phyloP scores from a whole-genome alignment of 2,113 vertebrate genomes.

The Pelecanoides urinatrix region DNA sequence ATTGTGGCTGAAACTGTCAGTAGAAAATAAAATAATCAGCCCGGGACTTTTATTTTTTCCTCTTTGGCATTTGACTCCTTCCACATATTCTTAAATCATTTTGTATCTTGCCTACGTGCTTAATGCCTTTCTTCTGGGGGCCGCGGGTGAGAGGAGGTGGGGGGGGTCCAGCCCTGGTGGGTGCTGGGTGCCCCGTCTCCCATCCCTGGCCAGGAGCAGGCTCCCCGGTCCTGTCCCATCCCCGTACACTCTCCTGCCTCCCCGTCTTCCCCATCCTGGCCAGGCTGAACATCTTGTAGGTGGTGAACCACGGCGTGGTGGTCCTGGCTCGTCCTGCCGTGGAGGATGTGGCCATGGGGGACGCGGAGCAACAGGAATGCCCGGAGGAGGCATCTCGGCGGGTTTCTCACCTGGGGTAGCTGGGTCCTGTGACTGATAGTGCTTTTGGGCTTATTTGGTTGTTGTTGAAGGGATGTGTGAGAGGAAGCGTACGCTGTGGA shows the following conservation, averaged over 20 bases:
- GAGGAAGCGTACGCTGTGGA: fast-evolving
- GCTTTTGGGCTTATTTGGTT: neutral
- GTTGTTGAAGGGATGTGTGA: fast-evolving
- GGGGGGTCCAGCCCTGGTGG: fast-evolving
- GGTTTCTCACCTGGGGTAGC: neutral
- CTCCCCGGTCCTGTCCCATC: fast-evolving
- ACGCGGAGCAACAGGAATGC: fast-evolving
- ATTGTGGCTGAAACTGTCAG: slow-evolving; percentile 51
- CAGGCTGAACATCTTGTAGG: neutral
- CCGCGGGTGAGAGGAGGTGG: neutral
- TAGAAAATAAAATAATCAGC: slow-evolving; percentile 64
- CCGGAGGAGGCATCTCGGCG: neutral
- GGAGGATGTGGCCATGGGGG: neutral
- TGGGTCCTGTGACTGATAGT: fast-evolving
- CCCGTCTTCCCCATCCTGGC: neutral
- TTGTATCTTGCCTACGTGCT: fast-evolving
- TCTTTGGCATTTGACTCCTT: neutral
- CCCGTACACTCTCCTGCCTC: neutral
- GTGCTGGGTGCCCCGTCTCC: neutral
- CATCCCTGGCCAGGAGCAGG: neutral
- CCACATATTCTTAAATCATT: neutral
- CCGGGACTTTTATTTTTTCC: neutral
- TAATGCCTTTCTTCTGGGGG: neutral
- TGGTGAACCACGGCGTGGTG: fast-evolving
- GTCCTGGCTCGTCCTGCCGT: fast-evolving